Percentiles rank a stretch among this genome's conserved stretches.
Evolutionary conservation across 2,797 vertebrate species (phyloP).

Genomic region (Poeciliopsis presidionis): DNA sequence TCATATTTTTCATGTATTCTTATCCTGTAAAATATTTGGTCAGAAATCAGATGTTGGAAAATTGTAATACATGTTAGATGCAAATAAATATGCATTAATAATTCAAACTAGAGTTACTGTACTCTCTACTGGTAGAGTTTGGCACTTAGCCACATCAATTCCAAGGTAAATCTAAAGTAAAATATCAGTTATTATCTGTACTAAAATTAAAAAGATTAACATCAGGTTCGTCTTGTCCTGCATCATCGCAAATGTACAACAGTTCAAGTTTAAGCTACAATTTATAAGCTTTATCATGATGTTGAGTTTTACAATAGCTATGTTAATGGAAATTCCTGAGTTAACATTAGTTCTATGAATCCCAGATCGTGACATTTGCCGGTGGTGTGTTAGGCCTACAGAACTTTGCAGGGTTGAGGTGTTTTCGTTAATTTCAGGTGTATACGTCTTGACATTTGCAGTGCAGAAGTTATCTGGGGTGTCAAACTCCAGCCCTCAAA

Average conservation of each 20-base stretch:
- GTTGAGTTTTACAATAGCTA: constrained; percentile 13
- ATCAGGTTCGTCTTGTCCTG: constrained; percentile 13
- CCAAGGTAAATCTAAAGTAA: constrained; percentile 3
- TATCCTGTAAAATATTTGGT: neutral
- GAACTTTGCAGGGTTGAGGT: constrained; percentile 11
- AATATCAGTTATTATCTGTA: constrained; percentile 5
- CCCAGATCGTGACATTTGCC: constrained; percentile 16
- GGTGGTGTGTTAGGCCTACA: constrained; percentile 26
- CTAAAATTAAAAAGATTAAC: constrained; percentile 24
- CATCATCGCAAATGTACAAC: constrained; percentile 4
- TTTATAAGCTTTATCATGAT: constrained; percentile 7
- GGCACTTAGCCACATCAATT: neutral
- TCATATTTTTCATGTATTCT: neutral
- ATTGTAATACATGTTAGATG: constrained; percentile 7
- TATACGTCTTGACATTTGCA: constrained; percentile 55
- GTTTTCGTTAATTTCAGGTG: constrained; percentile 50
- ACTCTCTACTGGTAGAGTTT: neutral
- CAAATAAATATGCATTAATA: neutral
- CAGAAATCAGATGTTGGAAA: neutral
- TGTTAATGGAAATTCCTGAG: neutral
- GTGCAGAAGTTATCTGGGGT: constrained; percentile 35
- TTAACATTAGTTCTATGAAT: constrained; percentile 28
- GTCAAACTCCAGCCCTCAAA: too few species aligned
- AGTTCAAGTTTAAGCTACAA: constrained; percentile 23
- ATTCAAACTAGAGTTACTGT: neutral